Evolutionary conservation across 2,888 invertebrate genomes (phyloP), one percentile per base, ranked within the genome.

Genomic region (Oasisia sp.): DNA sequence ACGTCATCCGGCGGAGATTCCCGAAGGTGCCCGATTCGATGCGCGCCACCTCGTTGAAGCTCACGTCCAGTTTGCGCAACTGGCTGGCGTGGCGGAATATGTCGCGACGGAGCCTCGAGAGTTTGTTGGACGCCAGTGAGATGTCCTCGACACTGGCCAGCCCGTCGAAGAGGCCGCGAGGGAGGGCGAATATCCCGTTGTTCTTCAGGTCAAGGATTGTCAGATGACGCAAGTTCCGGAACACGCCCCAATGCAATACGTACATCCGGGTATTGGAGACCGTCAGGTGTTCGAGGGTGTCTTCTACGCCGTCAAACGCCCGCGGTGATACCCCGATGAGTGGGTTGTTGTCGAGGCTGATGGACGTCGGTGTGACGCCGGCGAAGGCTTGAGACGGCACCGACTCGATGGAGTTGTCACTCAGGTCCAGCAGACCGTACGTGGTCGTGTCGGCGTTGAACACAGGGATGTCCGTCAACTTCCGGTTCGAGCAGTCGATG

Each of bases 211-310:
- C 91, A n/a, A 94, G 92, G 7, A 92, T 91, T 8, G 44, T 90
- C 27, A 94, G 93, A 11, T 58, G 32, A 74, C 74, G 58, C 0
- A 94, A 92, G 7, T 92, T 91, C 27, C 92, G 90, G 90, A 94
- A 94, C 74, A 94, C 94, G 9, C 92, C 94, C 94, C 94, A 94
- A 91, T 94, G 94, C 27, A 94, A 56, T n/a, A 94, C 94, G 38
- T 92, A 58, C 32, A 94, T 89, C 27, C 91, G 92, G 2, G 93
- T 91, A 32, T 90, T 58, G 89, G 91, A 92, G 32, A 94, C 91
- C 50, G 93, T 93, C 74, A 94, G 92, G 58, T 56, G 45, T 89
- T 92, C 92, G 58, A 94, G 91, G 19, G 90, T 58, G 19, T 92
- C 91, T 56, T 94, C 93, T n/a, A 94, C 50, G 19, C 94, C 94